Evolutionary conservation across 2,113 vertebrate species (phyloP).

Genomic region (Ailurus styani): DNA sequence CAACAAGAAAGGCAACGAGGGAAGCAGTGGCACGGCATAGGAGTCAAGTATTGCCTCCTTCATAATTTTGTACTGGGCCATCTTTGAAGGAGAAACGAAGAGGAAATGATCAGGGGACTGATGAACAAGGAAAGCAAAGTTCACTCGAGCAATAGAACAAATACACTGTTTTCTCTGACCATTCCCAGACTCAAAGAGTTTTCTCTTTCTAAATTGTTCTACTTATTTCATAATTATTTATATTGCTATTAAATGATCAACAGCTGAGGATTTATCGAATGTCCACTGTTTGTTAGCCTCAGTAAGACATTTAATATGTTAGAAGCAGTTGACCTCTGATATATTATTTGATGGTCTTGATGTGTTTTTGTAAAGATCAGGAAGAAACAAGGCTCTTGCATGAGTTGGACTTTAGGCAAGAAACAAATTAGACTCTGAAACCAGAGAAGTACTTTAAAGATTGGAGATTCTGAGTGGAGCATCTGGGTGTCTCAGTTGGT

Average conservation of each 20-base stretch:
- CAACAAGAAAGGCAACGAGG: background rate
- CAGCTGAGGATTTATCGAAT: constrained; percentile 1
- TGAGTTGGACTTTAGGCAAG: constrained; percentile 3
- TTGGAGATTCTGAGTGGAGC: background rate
- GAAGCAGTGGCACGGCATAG: background rate
- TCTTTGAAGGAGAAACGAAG: background rate
- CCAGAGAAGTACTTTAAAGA: background rate
- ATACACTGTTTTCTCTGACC: background rate
- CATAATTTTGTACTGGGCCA: background rate
- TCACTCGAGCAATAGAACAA: background rate
- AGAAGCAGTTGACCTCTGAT: constrained; percentile 42
- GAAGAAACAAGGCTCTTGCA: constrained; percentile 40
- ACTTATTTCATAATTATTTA: constrained; percentile 6
- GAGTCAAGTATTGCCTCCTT: background rate
- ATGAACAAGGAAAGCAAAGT: background rate
- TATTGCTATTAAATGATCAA: constrained; percentile 11
- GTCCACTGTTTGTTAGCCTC: background rate
- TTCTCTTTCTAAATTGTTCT: background rate
- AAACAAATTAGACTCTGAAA: constrained; percentile 37
- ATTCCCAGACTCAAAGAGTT: background rate
- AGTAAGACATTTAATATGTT: background rate
- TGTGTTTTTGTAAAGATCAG: constrained; percentile 22
- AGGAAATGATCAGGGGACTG: background rate
- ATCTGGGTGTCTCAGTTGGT: background rate
- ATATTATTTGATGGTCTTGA: constrained; percentile 32